Evolutionary conservation across 2,113 vertebrate species (phyloP), one percentile per base, ranked within the genome.

Genomic region (Xiphophorus maculatus): DNA sequence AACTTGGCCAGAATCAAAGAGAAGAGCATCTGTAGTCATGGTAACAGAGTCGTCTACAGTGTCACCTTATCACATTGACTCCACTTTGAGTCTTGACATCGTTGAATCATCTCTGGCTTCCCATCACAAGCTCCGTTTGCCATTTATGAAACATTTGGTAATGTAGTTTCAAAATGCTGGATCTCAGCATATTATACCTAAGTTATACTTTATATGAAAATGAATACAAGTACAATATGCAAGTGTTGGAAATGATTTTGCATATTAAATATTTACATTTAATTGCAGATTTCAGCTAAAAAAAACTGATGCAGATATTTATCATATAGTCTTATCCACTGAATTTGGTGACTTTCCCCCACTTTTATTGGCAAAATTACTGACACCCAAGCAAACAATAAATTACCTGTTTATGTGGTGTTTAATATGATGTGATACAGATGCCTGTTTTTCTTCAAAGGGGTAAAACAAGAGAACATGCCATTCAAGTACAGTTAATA

Each of bases 21-120:
- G 65, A n/a, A 27, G 37, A 66, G 65, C 37, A 66, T 66, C 35
- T 28, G 65, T 66, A 42, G 65, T 42, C 65, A 66, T 14, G n/a
- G 65, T 28, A 25, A 66, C n/a, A 25, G 33, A 37, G 33, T 40
- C 4, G 22, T 66, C 35, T 65, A 22, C 32, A 12, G 22, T 37
- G 10, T n/a, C 32, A 37, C 33, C 22, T 37, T n/a, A 19, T 19
- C 32, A 65, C 33, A 2, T n/a, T 66, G 12, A 15, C 35, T 28
- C 17, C 25, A 22, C 9, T 32, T 30, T 22, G 8, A n/a, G 65
- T 66, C 64, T 40, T 11, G 51, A 58, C 51, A 58, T 58, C 1
- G 51, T 11, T 58, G 7, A 10, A 11, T n/a, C 3, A 58, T n/a
- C 8, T 42, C 65, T 28, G 35, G 13, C 35, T 40, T 42, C 17